Percentiles rank a stretch among this genome's conserved stretches.
These are phyloP conservation scores for Ptilodon capucinus DNA, from an alignment of 2,888 invertebrate genomes.

Conservation along the genomic window DNA sequence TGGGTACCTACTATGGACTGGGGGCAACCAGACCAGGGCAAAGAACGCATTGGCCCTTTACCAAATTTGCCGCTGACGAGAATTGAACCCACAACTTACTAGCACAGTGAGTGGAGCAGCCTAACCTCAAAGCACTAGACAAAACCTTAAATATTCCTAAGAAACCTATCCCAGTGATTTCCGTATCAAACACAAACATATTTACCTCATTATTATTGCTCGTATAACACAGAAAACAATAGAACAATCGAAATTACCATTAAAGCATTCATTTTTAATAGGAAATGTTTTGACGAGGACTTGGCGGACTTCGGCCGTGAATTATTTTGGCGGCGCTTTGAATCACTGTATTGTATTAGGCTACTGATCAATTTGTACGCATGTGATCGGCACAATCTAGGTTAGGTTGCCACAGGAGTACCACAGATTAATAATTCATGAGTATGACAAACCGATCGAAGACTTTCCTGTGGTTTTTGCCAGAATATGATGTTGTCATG, in stretches of 20 bases:
- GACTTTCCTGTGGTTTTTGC: conserved; percentile 34
- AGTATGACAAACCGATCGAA: conserved; percentile 31
- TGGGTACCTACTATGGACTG: too few species aligned
- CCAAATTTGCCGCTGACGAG: too few species aligned
- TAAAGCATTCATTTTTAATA: conserved; percentile 23
- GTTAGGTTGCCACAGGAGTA: conserved; percentile 45
- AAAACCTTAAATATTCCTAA: background rate
- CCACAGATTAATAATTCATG: conserved; percentile 47
- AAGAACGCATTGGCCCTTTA: too few species aligned
- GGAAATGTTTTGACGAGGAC: conserved; percentile 29
- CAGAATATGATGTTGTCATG: background rate
- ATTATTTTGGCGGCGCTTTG: conserved; percentile 23
- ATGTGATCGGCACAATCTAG: conserved; percentile 39
- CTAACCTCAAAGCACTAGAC: too few species aligned
- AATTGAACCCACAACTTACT: too few species aligned
- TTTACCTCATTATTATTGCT: conserved; percentile 2
- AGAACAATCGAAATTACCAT: conserved; percentile 16
- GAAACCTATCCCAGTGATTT: background rate
- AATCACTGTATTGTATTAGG: conserved; percentile 30
- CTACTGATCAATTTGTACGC: conserved; percentile 42
- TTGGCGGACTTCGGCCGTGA: conserved; percentile 21
- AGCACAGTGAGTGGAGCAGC: too few species aligned
- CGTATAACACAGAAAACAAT: conserved; percentile 1
- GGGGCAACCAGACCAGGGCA: too few species aligned
- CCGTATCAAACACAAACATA: background rate